phyloP scores from a whole-genome alignment of 2,113 vertebrate species.

The Thalassarche chlororhynchos region DNA sequence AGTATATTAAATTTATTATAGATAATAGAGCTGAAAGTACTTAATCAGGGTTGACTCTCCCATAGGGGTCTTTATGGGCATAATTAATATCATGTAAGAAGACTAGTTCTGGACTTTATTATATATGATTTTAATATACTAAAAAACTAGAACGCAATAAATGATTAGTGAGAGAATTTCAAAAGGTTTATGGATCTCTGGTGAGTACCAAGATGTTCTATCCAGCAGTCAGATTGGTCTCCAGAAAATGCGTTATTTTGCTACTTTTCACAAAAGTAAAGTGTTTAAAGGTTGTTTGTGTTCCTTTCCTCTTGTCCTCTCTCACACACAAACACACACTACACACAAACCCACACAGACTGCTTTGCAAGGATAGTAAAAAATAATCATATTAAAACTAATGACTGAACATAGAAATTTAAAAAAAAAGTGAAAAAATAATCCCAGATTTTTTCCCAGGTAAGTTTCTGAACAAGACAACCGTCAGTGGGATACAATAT shows the following conservation, averaged over 20 bases:
- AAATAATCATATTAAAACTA: background rate
- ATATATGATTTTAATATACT: slow-evolving; percentile 68
- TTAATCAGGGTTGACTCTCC: slow-evolving; percentile 21
- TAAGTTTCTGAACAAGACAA: background rate
- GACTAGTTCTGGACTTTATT: slow-evolving; percentile 42
- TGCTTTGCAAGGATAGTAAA: background rate
- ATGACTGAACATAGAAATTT: background rate
- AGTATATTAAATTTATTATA: background rate
- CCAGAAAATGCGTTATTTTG: background rate
- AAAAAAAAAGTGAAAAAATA: background rate
- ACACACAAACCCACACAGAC: background rate
- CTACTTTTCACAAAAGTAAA: background rate
- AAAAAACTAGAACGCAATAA: slow-evolving; percentile 38
- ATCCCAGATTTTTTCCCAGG: background rate
- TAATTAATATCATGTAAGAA: slow-evolving; percentile 61
- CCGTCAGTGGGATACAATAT: background rate
- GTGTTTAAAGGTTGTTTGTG: background rate
- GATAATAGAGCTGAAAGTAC: slow-evolving; percentile 4
- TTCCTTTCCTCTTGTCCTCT: background rate
- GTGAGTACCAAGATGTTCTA: background rate
- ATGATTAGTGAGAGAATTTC: slow-evolving; percentile 18
- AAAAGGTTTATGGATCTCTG: slow-evolving; percentile 38
- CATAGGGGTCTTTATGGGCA: background rate
- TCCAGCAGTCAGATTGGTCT: background rate
- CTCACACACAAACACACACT: background rate